Conservation (phyloP, 2,888 invertebrate species). For the Cheiracanthium punctorium region DNA sequence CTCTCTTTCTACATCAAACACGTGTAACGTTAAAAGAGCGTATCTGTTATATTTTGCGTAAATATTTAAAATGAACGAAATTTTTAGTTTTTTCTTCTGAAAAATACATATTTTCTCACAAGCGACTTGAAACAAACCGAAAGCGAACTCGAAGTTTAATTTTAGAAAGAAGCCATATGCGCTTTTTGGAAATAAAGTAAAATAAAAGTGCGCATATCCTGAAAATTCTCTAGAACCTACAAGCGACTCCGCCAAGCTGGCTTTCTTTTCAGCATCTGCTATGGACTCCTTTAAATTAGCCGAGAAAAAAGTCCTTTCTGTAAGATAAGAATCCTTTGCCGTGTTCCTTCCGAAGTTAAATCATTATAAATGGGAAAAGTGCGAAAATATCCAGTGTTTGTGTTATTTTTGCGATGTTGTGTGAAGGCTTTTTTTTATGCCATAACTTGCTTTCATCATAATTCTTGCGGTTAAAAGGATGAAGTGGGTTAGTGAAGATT, state of each 20-base stretch:
- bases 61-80: too few relatives aligned
- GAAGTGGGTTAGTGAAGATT: background rate
- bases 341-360: background rate
- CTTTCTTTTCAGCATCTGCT: background rate
- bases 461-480: background rate
- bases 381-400: background rate
- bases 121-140: too few relatives aligned
- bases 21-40: too few relatives aligned
- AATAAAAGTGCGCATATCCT: background rate
- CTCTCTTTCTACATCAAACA: too few relatives aligned
- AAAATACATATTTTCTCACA: background rate
- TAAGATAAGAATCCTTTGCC: background rate
- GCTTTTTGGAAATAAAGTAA: background rate
- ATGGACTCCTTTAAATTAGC: background rate
- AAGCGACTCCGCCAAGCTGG: background rate
- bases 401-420: constrained; percentile 10
- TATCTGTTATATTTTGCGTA: too few relatives aligned
- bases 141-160: background rate
- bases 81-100: too few relatives aligned
- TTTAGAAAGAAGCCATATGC: background rate
- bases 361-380: constrained; percentile 12
- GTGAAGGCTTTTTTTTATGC: background rate
- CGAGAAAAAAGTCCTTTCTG: background rate
- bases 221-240: background rate
- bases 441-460: background rate